phyloP scores from a whole-genome alignment of 2,113 vertebrate species.

The Rhinoderma darwinii region DNA sequence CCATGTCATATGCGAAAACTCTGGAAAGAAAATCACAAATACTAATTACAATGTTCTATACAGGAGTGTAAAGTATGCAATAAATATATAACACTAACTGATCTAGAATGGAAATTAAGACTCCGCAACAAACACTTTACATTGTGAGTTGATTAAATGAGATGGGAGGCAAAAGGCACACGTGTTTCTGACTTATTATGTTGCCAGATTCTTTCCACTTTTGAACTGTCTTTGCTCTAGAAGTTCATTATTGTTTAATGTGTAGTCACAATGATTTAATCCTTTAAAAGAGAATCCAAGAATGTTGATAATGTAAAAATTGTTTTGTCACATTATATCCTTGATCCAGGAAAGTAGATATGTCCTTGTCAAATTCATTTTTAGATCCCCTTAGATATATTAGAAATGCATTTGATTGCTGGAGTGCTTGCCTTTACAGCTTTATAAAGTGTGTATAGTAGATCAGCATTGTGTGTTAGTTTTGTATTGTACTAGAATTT shows the following conservation, averaged over 20 bases:
- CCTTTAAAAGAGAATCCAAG: not conserved
- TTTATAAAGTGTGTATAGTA: not conserved
- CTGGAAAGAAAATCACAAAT: not conserved
- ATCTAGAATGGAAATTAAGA: not conserved
- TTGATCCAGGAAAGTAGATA: not conserved
- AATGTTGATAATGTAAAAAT: conserved; percentile 25
- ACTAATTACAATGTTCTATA: not conserved
- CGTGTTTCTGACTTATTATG: not conserved
- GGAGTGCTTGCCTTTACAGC: not conserved
- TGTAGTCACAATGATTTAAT: conserved; percentile 37
- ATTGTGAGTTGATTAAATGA: not conserved
- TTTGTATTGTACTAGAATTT: not conserved
- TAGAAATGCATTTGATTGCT: conserved; percentile 30
- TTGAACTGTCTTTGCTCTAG: not conserved
- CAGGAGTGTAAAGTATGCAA: not conserved
- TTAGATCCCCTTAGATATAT: not conserved
- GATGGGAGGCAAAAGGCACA: not conserved
- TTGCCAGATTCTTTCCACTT: conserved; percentile 12
- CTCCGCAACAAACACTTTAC: not conserved
- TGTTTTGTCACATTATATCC: conserved; percentile 35
- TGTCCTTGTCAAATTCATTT: conserved; percentile 20
- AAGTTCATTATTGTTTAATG: conserved; percentile 37
- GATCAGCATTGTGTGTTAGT: not conserved
- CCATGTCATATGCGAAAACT: conserved; percentile 2
- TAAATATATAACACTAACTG: not conserved